phyloP scores from a whole-genome alignment of 2,113 vertebrate genomes.

The Miniopterus natalensis region DNA sequence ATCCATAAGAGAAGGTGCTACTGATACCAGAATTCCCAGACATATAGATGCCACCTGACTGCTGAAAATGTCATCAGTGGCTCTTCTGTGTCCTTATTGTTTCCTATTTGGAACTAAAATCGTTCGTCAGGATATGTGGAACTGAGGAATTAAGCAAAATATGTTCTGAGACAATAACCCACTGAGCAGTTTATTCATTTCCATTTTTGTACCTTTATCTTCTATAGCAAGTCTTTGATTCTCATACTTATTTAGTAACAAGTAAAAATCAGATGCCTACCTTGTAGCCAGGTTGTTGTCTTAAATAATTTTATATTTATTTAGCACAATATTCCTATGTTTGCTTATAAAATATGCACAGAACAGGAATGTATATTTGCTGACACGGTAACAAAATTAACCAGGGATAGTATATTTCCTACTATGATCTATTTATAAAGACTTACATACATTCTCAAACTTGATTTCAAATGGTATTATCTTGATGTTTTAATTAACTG shows the following conservation, averaged over 20 bases:
- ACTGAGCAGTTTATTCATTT: background rate
- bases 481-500: background rate
- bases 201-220: too few species aligned
- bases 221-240: background rate
- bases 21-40: background rate
- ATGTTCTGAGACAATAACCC: background rate
- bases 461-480: background rate
- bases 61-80: fast-evolving
- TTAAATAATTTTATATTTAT: too few species aligned
- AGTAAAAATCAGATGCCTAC: background rate
- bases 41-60: background rate
- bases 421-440: too few species aligned
- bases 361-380: background rate
- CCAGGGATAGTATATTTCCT: background rate
- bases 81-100: background rate
- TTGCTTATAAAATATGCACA: fast-evolving
- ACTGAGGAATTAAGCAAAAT: background rate
- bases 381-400: background rate
- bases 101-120: background rate
- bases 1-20: background rate
- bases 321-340: background rate
- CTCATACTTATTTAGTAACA: background rate
- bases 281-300: background rate
- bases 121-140: background rate
- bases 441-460: background rate